Evolutionary conservation across 2,888 invertebrate genomes (phyloP).

Genomic region (Pachycephus smyrnensis): DNA sequence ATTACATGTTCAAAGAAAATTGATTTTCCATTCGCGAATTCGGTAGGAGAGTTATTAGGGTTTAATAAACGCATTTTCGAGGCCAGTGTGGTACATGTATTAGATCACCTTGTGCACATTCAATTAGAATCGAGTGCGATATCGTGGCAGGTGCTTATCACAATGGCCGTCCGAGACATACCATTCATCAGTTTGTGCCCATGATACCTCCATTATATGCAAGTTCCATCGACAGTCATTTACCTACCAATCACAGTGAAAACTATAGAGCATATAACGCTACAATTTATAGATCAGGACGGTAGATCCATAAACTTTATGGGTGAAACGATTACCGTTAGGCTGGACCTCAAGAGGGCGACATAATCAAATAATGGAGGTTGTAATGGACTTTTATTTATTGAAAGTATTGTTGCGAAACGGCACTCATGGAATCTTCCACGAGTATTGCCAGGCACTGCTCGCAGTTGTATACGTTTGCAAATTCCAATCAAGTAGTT

Average conservation of each 20-base stretch:
- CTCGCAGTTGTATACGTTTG: no score
- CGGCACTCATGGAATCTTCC: no score
- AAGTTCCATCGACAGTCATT: conserved; percentile 50
- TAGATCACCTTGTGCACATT: conserved; percentile 51
- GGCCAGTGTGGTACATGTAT: conserved; percentile 36
- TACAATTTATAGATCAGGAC: conserved; percentile 52
- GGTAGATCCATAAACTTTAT: conserved; percentile 51
- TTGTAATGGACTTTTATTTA: no score
- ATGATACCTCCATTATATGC: conserved; percentile 50
- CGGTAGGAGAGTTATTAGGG: conserved; percentile 8
- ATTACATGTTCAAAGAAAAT: no score
- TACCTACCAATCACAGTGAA: conserved; percentile 51
- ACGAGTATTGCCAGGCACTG: no score
- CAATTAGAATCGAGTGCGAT: conserved; percentile 47
- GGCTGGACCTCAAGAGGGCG: conserved; percentile 37
- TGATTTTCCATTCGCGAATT: not conserved
- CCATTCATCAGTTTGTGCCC: conserved; percentile 56
- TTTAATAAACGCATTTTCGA: conserved; percentile 14
- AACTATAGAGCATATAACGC: conserved; percentile 41
- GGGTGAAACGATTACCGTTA: conserved; percentile 48
- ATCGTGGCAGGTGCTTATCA: conserved; percentile 47
- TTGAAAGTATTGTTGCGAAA: no score
- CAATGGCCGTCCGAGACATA: conserved; percentile 47
- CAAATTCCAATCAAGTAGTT: no score
- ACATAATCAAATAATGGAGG: not conserved